Evolutionary conservation across 2,797 vertebrate genomes (phyloP).

Genomic region (Chloroceryle amazona): DNA sequence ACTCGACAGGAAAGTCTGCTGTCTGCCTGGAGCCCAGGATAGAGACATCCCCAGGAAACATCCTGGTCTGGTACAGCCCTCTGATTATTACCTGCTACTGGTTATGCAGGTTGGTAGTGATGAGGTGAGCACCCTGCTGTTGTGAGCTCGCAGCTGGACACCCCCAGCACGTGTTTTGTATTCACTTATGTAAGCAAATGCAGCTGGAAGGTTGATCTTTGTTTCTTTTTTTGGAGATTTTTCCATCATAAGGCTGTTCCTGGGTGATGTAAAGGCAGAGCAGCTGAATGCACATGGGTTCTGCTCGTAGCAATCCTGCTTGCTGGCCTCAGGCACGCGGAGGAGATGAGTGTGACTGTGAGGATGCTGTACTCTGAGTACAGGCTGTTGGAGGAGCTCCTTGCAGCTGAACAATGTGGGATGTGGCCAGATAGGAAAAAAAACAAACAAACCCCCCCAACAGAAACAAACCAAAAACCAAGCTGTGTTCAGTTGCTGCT

Average conservation of each 20-base stretch:
- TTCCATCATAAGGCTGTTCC: neutral
- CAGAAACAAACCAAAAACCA: no score
- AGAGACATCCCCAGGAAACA: no score
- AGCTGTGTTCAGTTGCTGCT: no score
- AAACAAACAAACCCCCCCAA: no score
- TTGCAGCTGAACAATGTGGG: neutral
- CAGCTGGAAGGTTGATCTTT: neutral
- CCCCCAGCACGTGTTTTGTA: neutral
- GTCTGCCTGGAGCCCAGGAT: no score
- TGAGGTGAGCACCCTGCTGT: neutral
- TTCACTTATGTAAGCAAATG: neutral
- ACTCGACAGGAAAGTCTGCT: no score
- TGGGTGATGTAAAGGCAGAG: neutral
- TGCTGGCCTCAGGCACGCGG: neutral
- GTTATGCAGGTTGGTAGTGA: no score
- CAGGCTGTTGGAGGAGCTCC: neutral
- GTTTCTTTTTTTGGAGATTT: neutral
- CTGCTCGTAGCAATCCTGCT: neutral
- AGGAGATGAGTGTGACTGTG: neutral
- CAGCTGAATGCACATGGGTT: neutral
- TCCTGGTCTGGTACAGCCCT: no score
- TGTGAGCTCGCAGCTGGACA: neutral
- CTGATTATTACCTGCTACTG: no score
- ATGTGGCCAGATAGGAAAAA: neutral
- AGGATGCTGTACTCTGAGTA: neutral